A percentile compares a stretch with the other conserved stretches of the same genome.
These are phyloP conservation scores for Parochlus steinenii DNA, from an alignment of 2,888 invertebrate genomes.

Conservation along the genomic window DNA sequence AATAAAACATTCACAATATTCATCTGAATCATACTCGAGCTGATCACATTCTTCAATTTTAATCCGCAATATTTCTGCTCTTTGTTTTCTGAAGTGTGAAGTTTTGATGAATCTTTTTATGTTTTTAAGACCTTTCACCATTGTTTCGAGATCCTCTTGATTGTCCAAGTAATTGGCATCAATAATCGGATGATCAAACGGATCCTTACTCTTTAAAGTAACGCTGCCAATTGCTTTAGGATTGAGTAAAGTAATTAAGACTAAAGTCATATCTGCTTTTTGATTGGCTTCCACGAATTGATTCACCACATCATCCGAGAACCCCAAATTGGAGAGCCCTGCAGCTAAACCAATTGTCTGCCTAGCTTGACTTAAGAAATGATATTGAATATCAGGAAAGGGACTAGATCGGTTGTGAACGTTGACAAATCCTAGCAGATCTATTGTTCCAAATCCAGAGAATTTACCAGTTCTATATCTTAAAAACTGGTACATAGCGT, in stretches of 20 bases:
- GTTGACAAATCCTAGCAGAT: constrained; percentile 33
- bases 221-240: constrained; percentile 10
- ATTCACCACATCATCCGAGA: constrained; percentile 8
- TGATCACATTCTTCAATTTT: constrained; percentile 65
- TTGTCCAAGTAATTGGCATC: constrained; percentile 21
- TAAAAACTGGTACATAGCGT: constrained; percentile 30
- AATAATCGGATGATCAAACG: constrained; percentile 10
- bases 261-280: neutral
- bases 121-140: constrained; percentile 23
- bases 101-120: constrained; percentile 27
- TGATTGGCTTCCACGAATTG: neutral
- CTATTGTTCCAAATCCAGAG: constrained; percentile 28
- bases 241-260: too few relatives aligned
- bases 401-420: neutral
- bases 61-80: constrained; percentile 37
- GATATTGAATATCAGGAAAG: constrained; percentile 4
- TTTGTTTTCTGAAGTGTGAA: constrained; percentile 26
- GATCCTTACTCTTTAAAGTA: constrained; percentile 4
- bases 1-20: constrained; percentile 74
- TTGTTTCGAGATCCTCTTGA: constrained; percentile 31
- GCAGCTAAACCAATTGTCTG: too few relatives aligned
- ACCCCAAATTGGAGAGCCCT: too few relatives aligned
- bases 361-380: too few relatives aligned
- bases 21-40: constrained; percentile 50
- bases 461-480: constrained; percentile 33